Percentiles rank a stretch among this genome's conserved stretches.
Conservation (phyloP, 2,113 vertebrate species). For the Baryphthengus martii region DNA sequence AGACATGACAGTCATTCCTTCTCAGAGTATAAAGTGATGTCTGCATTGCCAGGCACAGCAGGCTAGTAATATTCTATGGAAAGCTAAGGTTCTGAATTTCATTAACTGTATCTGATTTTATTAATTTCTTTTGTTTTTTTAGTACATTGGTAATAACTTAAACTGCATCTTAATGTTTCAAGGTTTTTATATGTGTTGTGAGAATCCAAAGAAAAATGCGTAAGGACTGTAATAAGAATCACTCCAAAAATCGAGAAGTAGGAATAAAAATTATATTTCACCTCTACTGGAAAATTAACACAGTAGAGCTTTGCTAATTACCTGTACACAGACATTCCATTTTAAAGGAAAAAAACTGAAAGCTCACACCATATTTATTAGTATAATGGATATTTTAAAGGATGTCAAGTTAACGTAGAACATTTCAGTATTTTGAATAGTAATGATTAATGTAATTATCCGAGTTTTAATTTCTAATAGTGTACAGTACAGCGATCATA, state of each 20-base stretch:
- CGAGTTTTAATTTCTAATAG: not conserved
- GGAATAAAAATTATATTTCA: not conserved
- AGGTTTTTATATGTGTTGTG: not conserved
- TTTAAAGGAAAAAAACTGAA: not conserved
- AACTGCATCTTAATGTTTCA: not conserved
- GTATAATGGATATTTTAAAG: not conserved
- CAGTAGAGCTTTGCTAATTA: not conserved
- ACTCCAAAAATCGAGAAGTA: not conserved
- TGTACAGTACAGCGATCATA: not conserved
- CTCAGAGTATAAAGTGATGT: not conserved
- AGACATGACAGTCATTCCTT: conserved; percentile 12
- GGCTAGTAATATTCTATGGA: not conserved
- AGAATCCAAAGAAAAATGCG: not conserved
- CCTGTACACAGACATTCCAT: not conserved
- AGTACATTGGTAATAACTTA: not conserved
- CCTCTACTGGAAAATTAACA: not conserved
- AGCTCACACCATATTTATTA: not conserved
- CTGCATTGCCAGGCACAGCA: conserved; percentile 49
- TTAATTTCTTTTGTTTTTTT: not conserved
- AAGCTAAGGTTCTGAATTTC: conserved; percentile 42
- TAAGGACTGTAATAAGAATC: not conserved
- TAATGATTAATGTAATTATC: not conserved
- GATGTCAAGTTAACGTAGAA: not conserved
- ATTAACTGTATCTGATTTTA: conserved; percentile 29
- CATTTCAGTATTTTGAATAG: not conserved